Base-by-base conservation (phyloP, 2,888 invertebrate species). In the Eristalis intricaria region DNA sequence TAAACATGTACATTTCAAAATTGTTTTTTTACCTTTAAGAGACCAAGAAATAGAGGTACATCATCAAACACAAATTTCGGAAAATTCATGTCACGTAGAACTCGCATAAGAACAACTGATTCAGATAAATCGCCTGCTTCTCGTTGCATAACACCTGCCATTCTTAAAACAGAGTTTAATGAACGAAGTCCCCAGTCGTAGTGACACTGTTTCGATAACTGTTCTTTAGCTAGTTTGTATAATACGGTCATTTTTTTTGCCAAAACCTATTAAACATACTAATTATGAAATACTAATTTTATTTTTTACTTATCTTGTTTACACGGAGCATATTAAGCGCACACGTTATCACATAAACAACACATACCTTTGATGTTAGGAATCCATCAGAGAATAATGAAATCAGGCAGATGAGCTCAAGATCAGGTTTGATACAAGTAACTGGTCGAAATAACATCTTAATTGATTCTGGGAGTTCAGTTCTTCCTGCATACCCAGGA, bases 231-330 rank as follows among this genome's bases (percentile, higher is more conserved):
- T 84, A 98, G 94, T 90, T 96, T 96, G 93, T 98, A 98, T 13
- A 98, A 92, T 1, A 97, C 97, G 0, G 98, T 98, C 97, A 98
- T 98, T 93, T 98, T 98, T 92, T 98, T 98, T 0, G 98, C 98
- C 65, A 98, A 92, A 4, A 96, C 94, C 95, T 95, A 56, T 65
- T 43, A n/a, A 73, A 38, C 63, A 32, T 32, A 50, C 32, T 19
- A 1, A 50, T 8, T n/a, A 19, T 7, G 5, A 43, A 15, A 4
- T 43, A 1, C 4, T n/a, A 19, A n/a, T n/a, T 50, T 19, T 19
- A 50, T 19, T 19, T 50, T 50, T n/a, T 4, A n/a, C 3, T 0
- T 11, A 32, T 43, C 0, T 5, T 4, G 8, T 1, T 8, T 2
- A 3, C 1, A 1, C 15, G 5, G 56, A 58, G 40, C 8, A 35